Conservation (phyloP, 2,113 vertebrate species). For the Dipodomys ordii region DNA sequence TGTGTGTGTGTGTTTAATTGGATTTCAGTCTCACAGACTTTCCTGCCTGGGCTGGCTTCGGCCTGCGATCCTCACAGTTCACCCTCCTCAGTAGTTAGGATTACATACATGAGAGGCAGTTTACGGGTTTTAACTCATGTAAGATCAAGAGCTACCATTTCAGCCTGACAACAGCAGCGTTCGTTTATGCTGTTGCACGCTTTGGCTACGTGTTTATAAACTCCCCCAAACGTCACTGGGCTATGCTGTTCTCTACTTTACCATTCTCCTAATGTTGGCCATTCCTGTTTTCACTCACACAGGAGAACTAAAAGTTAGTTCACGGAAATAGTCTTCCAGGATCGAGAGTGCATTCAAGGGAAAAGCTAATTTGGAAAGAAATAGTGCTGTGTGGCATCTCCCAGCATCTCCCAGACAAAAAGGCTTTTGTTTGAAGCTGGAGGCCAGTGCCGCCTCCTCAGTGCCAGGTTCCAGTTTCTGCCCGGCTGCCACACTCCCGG, state of each 20-base stretch:
- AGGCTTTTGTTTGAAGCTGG: background rate
- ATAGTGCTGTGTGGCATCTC: background rate
- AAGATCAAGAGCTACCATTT: no score
- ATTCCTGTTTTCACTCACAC: background rate
- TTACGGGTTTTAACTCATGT: no score
- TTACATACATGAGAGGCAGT: no score
- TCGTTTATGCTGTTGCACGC: fast-evolving
- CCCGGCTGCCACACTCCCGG: fast-evolving
- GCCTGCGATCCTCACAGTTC: no score
- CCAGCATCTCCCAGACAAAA: constrained; percentile 25
- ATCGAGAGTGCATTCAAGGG: background rate
- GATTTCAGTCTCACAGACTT: no score
- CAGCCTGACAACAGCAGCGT: background rate
- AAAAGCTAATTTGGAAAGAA: background rate
- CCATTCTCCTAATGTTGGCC: background rate
- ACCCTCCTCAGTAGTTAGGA: no score
- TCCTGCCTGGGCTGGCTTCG: no score
- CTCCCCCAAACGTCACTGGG: background rate
- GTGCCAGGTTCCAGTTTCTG: background rate
- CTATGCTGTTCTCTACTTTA: no score
- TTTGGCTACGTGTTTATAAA: background rate
- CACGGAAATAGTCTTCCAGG: background rate
- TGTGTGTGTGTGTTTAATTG: no score
- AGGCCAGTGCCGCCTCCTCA: background rate
- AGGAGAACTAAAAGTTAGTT: constrained; percentile 9